phyloP scores from a whole-genome alignment of 2,888 invertebrate genomes.

The Oxycera nigricornis region DNA sequence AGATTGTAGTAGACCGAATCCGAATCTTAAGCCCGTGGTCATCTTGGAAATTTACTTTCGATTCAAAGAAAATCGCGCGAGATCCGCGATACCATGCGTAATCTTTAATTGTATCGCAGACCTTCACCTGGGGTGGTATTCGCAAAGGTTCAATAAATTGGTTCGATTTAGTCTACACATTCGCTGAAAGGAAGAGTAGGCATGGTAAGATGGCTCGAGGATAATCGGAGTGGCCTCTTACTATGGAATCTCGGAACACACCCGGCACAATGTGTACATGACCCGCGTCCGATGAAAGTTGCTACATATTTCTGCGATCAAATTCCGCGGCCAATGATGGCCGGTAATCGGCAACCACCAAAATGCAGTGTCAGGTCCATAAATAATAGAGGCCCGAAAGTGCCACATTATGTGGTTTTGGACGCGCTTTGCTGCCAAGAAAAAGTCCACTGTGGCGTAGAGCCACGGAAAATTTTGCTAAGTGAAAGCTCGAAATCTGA shows the following conservation, averaged over 20 bases:
- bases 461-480: not conserved
- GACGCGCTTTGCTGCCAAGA: not conserved
- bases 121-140: not conserved
- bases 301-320: not conserved
- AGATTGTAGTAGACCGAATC: not conserved
- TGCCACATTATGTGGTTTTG: not conserved
- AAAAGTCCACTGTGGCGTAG: not conserved
- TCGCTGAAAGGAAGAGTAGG: not conserved
- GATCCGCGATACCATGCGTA: not conserved
- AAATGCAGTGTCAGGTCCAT: slow-evolving; percentile 8
- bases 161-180: not conserved
- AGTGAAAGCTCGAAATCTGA: slow-evolving; percentile 20
- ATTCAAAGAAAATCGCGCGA: not conserved
- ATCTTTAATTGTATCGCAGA: not conserved
- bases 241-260: slow-evolving; percentile 17
- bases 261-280: not conserved
- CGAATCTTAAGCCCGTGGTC: slow-evolving; percentile 9
- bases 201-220: not conserved
- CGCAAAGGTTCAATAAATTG: not conserved
- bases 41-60: slow-evolving; percentile 17
- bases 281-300: slow-evolving; percentile 20
- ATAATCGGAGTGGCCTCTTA: slow-evolving; percentile 2
- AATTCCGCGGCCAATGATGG: not conserved
- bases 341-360: not conserved
- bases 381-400: slow-evolving; percentile 13